Evolutionary conservation across 2,797 vertebrate genomes (phyloP).

Genomic region (Taenioides sp.): DNA sequence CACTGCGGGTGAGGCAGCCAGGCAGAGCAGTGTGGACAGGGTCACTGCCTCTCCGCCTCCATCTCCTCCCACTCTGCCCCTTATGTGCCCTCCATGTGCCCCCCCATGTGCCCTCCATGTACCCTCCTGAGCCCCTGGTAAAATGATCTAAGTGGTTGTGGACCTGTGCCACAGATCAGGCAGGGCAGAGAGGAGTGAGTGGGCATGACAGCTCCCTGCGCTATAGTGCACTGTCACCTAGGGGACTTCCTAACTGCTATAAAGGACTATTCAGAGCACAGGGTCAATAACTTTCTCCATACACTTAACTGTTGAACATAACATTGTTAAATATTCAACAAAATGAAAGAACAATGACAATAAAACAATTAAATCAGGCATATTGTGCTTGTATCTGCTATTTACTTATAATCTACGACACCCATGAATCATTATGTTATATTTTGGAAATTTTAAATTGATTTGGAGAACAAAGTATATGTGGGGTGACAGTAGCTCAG

Average conservation of each 20-base stretch:
- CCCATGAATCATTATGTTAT: too few species aligned
- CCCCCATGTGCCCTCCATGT: constrained; percentile 72
- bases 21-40: constrained; percentile 74
- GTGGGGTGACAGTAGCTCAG: too few species aligned
- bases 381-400: too few species aligned
- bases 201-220: constrained; percentile 32
- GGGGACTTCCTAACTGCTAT: constrained; percentile 18
- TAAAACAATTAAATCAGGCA: too few species aligned
- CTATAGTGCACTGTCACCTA: constrained; percentile 35
- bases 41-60: constrained; percentile 77
- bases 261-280: too few species aligned
- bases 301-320: not conserved
- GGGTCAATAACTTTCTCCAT: constrained; percentile 14
- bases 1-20: constrained; percentile 78
- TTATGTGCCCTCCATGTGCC: constrained; percentile 59
- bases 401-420: too few species aligned
- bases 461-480: too few species aligned
- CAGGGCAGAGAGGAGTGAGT: constrained; percentile 64
- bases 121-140: constrained; percentile 78
- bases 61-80: constrained; percentile 74
- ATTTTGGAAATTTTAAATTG: too few species aligned
- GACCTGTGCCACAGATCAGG: constrained; percentile 77
- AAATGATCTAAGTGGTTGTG: constrained; percentile 89
- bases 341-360: too few species aligned
- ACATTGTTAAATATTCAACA: too few species aligned